Percentiles rank a stretch among this genome's conserved stretches.
Conservation (phyloP, 2,113 vertebrate species). For the Apteryx mantelli region DNA sequence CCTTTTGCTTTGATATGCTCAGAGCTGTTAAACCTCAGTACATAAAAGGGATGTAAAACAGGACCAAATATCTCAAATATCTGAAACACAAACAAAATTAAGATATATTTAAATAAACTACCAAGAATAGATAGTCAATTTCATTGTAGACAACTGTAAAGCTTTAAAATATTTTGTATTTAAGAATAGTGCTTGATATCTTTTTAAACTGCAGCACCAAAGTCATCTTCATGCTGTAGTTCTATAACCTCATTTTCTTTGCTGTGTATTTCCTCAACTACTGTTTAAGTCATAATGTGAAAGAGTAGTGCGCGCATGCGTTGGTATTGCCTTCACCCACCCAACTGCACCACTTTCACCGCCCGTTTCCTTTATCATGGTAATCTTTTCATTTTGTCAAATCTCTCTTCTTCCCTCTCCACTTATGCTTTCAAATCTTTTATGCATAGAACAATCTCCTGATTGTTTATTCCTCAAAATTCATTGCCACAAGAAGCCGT, state of each 20-base stretch:
- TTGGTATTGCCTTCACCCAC: neutral
- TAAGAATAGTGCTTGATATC: neutral
- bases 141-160: neutral
- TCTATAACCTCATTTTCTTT: neutral
- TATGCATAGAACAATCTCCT: neutral
- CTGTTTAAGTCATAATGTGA: neutral
- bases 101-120: neutral
- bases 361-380: neutral
- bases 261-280: neutral
- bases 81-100: constrained; percentile 72
- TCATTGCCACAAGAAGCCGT: neutral
- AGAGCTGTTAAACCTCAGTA: constrained; percentile 87
- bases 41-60: constrained; percentile 90
- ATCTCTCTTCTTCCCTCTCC: neutral
- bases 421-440: neutral
- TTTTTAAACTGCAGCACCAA: neutral
- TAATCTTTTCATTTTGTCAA: neutral
- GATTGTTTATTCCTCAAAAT: neutral
- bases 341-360: neutral
- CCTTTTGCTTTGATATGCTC: constrained; percentile 84
- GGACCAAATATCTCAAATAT: constrained; percentile 96
- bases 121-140: neutral
- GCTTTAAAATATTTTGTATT: neutral
- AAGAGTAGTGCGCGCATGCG: neutral
- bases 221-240: neutral